phyloP scores from a whole-genome alignment of 2,888 invertebrate genomes.

The Agrochola lychnidis region DNA sequence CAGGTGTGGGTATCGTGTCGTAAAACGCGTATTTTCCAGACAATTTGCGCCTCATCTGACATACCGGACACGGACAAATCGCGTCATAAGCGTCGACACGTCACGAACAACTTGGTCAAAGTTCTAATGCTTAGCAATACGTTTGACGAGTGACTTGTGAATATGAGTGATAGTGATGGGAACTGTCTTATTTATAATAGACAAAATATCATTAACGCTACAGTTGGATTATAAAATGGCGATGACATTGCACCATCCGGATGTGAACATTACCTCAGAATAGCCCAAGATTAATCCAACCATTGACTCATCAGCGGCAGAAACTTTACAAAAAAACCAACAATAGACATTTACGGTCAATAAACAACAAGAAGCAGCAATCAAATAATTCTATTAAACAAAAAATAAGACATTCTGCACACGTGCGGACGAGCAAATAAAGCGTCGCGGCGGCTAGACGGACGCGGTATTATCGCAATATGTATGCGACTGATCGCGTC shows the following conservation, averaged over 20 bases:
- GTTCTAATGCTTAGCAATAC: conserved; percentile 1
- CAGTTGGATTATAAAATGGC: neutral
- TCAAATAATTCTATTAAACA: conserved; percentile 60
- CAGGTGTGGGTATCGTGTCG: conserved; percentile 2
- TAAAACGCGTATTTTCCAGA: conserved; percentile 34
- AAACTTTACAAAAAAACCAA: conserved; percentile 32
- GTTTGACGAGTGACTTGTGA: conserved; percentile 11
- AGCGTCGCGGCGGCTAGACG: conserved; percentile 74
- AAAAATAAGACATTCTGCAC: conserved; percentile 71
- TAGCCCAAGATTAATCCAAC: neutral
- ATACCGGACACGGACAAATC: conserved; percentile 38
- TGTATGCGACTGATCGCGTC: conserved; percentile 71
- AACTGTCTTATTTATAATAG: neutral
- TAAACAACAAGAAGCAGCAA: conserved; percentile 60
- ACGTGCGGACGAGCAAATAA: conserved; percentile 71
- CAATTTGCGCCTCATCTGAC: conserved; percentile 29
- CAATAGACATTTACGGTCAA: conserved; percentile 50
- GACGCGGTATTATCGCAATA: conserved; percentile 69
- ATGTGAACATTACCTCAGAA: conserved; percentile 7
- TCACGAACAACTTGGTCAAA: conserved; percentile 15
- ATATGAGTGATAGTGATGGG: conserved; percentile 20
- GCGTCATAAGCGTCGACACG: conserved; percentile 17
- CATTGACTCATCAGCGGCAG: conserved; percentile 16
- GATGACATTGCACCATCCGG: neutral
- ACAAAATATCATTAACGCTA: neutral